Evolutionary conservation across 2,113 vertebrate species (phyloP), one percentile per base, ranked within the genome.

Genomic region (Limanda limanda): DNA sequence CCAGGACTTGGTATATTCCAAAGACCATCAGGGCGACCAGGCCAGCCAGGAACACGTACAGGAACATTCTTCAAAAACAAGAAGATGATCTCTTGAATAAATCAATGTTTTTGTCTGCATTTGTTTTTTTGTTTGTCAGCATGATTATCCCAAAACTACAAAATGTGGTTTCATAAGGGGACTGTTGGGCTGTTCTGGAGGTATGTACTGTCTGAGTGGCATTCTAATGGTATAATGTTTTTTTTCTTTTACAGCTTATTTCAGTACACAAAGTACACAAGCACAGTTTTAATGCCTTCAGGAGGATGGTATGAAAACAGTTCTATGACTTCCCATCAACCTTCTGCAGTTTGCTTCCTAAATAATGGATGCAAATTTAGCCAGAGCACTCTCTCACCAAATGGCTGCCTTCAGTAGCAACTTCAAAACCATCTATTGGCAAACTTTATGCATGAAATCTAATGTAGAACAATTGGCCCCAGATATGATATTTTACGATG

Each of bases 21-120:
- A 95, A 94, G 56, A 93, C 42, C 82, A 91, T 60, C 79, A 95
- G 86, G 7, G 15, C 51, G 35, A 94, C 84, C 84, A 95, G 86
- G 58, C 94, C 94, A 14, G 23, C 54, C 25, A 95, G 88, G 89
- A 95, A 95, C 66, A 95, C 74, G 73, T 95, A 95, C 94, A 95
- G 71, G 82, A 95, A 95, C 69, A 95, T 90, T 18, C 94, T 95
- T 85, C 37, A 77, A 61, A 54, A 14, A 54, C 31, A 15, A 60
- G 13, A 70, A 42, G 61, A 47, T 5, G 1, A 47, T 12, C 40
- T 42, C 11, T 42, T 11, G 40, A 42, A 42, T 42, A 42, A 37
- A 42, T 42, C 10, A 12, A 42, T 13, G 40, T 42, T 13, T 42
- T 42, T 42, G 40, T 42, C 40, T 42, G 2, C 10, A 42, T 42